Evolutionary conservation across 2,113 vertebrate genomes (phyloP).

Genomic region (Oriolus oriolus): DNA sequence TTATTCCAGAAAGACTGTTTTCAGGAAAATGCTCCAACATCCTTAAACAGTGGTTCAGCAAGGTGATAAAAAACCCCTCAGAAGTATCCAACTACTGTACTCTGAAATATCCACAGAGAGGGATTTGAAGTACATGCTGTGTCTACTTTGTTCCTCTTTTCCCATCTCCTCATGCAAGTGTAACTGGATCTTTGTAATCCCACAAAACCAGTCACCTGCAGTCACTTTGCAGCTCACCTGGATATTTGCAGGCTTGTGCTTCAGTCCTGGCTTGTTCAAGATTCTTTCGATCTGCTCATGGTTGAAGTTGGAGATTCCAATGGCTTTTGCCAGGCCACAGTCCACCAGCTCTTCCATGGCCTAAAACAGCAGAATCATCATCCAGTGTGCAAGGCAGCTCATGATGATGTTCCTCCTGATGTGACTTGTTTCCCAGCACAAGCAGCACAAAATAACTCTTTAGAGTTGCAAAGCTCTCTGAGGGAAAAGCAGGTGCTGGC

Average conservation of each 20-base stretch:
- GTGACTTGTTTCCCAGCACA: neutral
- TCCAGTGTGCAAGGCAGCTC: neutral
- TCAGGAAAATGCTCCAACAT: neutral
- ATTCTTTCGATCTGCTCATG: conserved; percentile 80
- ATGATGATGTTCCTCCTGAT: neutral
- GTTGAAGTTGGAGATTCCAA: conserved; percentile 92
- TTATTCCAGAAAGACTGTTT: neutral
- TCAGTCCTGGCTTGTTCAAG: conserved; percentile 87
- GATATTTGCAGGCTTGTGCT: conserved; percentile 82
- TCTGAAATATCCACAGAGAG: neutral
- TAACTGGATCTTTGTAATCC: neutral
- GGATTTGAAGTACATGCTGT: neutral
- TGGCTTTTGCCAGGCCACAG: conserved; percentile 78
- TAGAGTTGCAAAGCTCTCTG: neutral
- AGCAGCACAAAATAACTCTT: neutral
- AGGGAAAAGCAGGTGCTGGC: neutral
- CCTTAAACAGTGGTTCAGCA: neutral
- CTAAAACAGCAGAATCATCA: conserved; percentile 39
- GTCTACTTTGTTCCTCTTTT: neutral
- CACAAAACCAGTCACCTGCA: neutral
- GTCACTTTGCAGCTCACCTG: conserved; percentile 74
- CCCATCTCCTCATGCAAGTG: neutral
- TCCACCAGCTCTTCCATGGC: conserved; percentile 91
- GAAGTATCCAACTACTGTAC: neutral
- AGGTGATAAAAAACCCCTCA: neutral